Evolutionary conservation across 2,113 vertebrate genomes (phyloP), one percentile per base, ranked within the genome.

Genomic region (Nesogale talazaci): DNA sequence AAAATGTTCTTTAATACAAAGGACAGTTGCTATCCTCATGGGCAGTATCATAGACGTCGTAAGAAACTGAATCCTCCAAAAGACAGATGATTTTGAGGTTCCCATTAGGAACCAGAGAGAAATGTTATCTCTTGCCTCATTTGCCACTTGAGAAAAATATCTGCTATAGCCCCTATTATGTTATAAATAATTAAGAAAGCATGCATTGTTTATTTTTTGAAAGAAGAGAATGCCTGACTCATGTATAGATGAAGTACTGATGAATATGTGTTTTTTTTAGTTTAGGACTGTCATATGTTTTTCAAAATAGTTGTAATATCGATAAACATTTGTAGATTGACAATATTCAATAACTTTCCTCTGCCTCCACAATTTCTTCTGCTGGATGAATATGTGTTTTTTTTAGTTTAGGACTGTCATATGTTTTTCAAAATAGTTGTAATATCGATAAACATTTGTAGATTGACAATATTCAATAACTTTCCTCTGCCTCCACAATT

Each of bases 301-400:
- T 52, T 83, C 8, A 85, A 34, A 23, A 65, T 89, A 81, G 31
- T 22, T 79, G 6, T 19, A 70, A 59, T 65, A 88, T 79, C 10
- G 57, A 40, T 90, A 23, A 84, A 25, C 91, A 84, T 38, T 89
- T 89, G 3, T 81, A 87, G 67, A 93, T 20, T 69, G n/a, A 72
- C 27, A 83, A 88, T 86, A 6, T 56, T 20, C 12, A 52, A 52
- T 52, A 52, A 52, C 19, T 76, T 92, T 27, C 0, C 0, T 31
- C 87, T 84, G 38, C 6, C 23, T 56, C 76, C 75, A 94, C 88
- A 90, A n/a, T 40, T 56, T 76, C 11, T 56, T 72, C 25, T 65
- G 36, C 0, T 79, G 31, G n/a, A n/a, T n/a, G n/a, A n/a, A n/a
- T n/a, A 4, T 11, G 34, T 3, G 85, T 86, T 92, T 29, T 29